Evolutionary conservation across 2,888 invertebrate genomes (phyloP), one percentile per base, ranked within the genome.

Genomic region (Lordiphosa fenestrarum): DNA sequence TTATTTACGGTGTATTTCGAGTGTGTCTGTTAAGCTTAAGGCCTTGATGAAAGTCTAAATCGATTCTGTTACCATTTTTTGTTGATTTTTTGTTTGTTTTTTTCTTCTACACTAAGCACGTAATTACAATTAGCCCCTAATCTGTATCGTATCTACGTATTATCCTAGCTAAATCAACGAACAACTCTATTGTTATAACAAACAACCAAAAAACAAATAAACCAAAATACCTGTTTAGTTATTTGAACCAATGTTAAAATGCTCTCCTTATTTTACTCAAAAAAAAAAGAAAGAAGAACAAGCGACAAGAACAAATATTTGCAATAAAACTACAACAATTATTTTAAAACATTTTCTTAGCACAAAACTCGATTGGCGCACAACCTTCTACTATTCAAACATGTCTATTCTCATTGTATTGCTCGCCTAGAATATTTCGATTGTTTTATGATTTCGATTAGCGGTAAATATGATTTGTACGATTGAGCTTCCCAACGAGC

Each of bases 51-150:
- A 78, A 81, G 77, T 80, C 73, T 73, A 53, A 77, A 80, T 72
- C 78, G 69, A 78, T 65, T 59, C 13, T 46, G 52, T 49, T 49
- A 55, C 30, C 63, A 9, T 4, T 12, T 46, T 57, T 12, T 39
- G 51, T 40, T 42, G 46, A 35, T 55, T 47, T 63, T 58, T n/a
- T 41, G 51, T 42, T 47, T 57, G 39, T 66, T 40, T 66, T 15
- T 57, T 48, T 47, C 52, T 44, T 66, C 38, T 66, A 74, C 81
- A 76, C 84, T 83, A 77, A 84, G 76, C 76, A 77, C 76, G 65
- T 70, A 68, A 71, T 59, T 67, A 65, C 66, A 83, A 63, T 37
- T 68, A 62, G 62, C 46, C 7, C 42, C 62, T 41, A 40, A 58
- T 51, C 48, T 37, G 35, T 35, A 12, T 41, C 12, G n/a, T 38